phyloP scores from a whole-genome alignment of 2,113 vertebrate species.

The Agapornis roseicollis region DNA sequence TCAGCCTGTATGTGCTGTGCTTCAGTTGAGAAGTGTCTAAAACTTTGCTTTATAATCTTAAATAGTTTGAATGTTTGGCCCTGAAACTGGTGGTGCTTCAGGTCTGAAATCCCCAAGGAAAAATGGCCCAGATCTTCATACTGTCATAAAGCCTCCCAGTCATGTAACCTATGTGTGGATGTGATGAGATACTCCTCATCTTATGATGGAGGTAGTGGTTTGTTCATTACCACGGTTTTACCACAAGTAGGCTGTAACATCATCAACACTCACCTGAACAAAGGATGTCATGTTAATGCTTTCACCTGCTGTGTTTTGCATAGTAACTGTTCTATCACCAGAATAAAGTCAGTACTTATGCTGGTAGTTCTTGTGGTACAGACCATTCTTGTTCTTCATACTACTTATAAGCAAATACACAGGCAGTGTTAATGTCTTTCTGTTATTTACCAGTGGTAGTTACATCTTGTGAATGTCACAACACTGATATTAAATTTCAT shows the following conservation, averaged over 20 bases:
- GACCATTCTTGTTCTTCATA: neutral
- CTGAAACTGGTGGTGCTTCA: neutral
- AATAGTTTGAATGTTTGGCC: neutral
- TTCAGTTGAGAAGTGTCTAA: neutral
- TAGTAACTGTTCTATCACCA: neutral
- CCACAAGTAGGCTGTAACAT: neutral
- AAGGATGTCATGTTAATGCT: neutral
- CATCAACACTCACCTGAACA: neutral
- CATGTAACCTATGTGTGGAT: rapidly evolving
- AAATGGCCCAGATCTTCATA: neutral
- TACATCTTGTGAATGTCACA: neutral
- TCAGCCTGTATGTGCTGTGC: neutral
- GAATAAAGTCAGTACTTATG: neutral
- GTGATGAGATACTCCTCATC: neutral
- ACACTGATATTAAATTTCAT: neutral
- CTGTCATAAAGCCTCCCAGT: neutral
- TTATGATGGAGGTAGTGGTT: neutral
- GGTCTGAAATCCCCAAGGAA: neutral
- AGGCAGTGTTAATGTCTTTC: neutral
- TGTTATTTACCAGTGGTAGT: neutral
- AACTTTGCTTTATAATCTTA: neutral
- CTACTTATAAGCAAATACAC: neutral
- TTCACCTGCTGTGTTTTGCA: neutral
- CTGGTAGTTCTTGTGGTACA: neutral
- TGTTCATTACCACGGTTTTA: neutral